Evolutionary conservation across 1,140 invertebrate species (phyloP).

Genomic region (Caenorhabditis inopinata): DNA sequence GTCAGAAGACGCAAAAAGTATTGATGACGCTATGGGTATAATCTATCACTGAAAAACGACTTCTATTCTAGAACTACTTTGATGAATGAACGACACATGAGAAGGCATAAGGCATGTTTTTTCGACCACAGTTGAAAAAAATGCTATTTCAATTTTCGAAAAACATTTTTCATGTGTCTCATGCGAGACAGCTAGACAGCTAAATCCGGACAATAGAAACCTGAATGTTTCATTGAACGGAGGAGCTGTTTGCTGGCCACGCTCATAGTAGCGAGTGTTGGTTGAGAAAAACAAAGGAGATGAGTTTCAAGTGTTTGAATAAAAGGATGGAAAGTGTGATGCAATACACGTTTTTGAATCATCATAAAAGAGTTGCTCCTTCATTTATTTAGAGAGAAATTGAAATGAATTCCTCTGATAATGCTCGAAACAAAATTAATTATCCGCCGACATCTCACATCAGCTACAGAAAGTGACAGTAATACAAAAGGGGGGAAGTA

Average conservation of each 20-base stretch:
- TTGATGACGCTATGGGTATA: neutral
- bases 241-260: neutral
- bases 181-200: neutral
- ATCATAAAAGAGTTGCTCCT: no score
- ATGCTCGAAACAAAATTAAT: no score
- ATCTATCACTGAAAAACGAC: neutral
- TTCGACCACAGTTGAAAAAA: neutral
- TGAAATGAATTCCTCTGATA: no score
- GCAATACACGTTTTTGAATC: no score
- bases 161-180: slow-evolving; percentile 1
- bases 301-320: neutral
- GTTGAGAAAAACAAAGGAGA: neutral
- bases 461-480: neutral
- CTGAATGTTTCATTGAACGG: slow-evolving; percentile 9
- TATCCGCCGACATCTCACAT: neutral
- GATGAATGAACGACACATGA: neutral
- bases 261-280: neutral
- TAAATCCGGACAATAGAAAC: slow-evolving; percentile 10
- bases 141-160: neutral
- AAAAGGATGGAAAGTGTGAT: neutral
- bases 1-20: neutral
- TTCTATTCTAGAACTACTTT: neutral
- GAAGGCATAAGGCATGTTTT: neutral
- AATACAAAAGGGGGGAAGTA: neutral
- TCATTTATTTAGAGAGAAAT: no score